Evolutionary conservation across 2,797 vertebrate genomes (phyloP), one percentile per base, ranked within the genome.

Genomic region (Chelidonichthys spinosus): DNA sequence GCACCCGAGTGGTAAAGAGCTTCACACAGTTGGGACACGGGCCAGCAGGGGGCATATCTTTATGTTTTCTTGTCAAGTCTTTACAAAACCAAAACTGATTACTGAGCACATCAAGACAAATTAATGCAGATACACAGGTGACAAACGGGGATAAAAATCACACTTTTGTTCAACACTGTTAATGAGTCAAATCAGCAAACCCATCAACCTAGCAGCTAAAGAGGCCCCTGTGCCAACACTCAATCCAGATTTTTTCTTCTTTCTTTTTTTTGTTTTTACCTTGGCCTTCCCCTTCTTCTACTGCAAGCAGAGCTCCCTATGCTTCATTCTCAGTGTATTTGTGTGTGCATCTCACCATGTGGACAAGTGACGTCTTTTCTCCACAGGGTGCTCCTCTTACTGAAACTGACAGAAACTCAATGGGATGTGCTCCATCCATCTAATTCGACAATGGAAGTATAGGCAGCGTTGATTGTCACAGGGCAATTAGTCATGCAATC

Each of bases 351-450:
- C 53, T 58, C 68, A 63, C 54, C 39, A 40, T 71, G 63, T 68
- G 72, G 63, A 80, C 37, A 53, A 52, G 69, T 72, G 64, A 75
- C 18, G 44, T 60, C 55, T 62, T 47, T 61, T 47, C 72, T 72
- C 69, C 60, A 37, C 74, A 68, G 68, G 73, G 36, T 8, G 54
- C 61, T 11, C 46, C 56, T 82, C 63, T 61, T 13, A 14, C 32
- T 47, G 3, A 39, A 69, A 54, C 75, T 55, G 72, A 72, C 42
- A 74, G 59, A 68, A 79, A 61, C 68, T 64, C 69, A 50, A 62
- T n/a, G 36, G 36, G 59, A 81, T 11, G 13, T 25, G 25, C 36
- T 68, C 65, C 42, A 47, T 72, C 53, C 11, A 8, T 68, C 63
- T 53, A 37, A 46, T 70, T 63, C 32, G 53, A 58, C 58, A 53